These are phyloP conservation scores for Netelia fuscicornis DNA, from an alignment of 2,888 invertebrate species.

Conservation along the genomic window DNA sequence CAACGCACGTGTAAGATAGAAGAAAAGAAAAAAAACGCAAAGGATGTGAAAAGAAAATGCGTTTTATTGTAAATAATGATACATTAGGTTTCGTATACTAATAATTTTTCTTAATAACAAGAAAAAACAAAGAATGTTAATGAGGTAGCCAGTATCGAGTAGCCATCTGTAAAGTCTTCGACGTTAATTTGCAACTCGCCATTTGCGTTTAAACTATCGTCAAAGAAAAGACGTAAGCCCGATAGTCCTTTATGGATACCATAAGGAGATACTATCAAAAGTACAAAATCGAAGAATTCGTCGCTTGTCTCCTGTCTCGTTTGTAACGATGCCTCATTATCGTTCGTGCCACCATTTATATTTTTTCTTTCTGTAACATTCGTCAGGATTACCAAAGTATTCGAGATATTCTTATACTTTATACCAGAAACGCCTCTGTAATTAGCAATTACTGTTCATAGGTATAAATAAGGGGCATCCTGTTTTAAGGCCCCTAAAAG, in stretches of 20 bases:
- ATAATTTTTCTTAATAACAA: constrained; percentile 54
- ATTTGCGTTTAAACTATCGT: constrained; percentile 14
- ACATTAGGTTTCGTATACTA: constrained; percentile 70
- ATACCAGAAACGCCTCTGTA: constrained; percentile 16
- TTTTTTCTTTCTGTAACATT: background rate
- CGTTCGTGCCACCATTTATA: constrained; percentile 2
- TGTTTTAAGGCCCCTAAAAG: background rate
- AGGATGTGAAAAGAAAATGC: constrained; percentile 66
- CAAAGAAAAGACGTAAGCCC: constrained; percentile 1
- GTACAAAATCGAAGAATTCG: constrained; percentile 56
- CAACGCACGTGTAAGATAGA: constrained; percentile 52
- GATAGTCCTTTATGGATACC: background rate
- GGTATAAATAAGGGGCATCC: background rate
- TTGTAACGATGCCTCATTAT: background rate
- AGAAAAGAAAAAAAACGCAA: constrained; percentile 24
- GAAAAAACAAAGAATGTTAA: constrained; percentile 9
- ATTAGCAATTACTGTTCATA: background rate
- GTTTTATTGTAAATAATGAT: constrained; percentile 76
- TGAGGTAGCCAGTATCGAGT: background rate
- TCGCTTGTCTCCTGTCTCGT: constrained; percentile 30
- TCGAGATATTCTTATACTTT: constrained; percentile 63
- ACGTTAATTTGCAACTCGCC: background rate
- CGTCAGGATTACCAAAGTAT: constrained; percentile 57
- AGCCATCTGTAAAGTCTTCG: background rate
- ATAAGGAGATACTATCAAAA: constrained; percentile 45